Base-by-base conservation (phyloP, 92 coral and sea anemone species). In the Pocillopora grandis region DNA sequence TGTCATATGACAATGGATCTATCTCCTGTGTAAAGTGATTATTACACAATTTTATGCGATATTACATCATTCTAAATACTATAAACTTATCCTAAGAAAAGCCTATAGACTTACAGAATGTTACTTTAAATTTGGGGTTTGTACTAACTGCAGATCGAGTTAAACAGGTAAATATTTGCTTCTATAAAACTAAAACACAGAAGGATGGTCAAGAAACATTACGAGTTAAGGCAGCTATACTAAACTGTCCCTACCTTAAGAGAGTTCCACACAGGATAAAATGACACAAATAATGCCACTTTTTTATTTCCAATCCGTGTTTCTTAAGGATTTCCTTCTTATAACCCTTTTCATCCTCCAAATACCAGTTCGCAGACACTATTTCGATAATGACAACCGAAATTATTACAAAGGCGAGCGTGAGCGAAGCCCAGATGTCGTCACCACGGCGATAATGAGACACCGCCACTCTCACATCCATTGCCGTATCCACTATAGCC, bases 401-500 rank as follows among this genome's bases (percentile, higher is more conserved):
- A 35, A 80, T 78, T 11, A 87, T 21, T 15, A 72, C 84, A 68
- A 87, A 78, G 15, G 72, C 59, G 11, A 80, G 56, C 42, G 86
- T 87, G 64, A 72, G 76, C 12, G 55, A 21, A 59, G 66, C 78
- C 90, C 90, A 87, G 66, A 12, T 67, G 81, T 23, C 5, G 19
- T 87, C 68, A 0, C 87, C 90, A 23, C 80, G 86, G 33, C 62
- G 31, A 56, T 74, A 87, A 37, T 87, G 90, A 0, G 55, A 21
- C 12, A 72, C 60, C 10, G 90, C 90, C 9, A 87, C 90, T 55
- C n/a, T 60, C 8, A 72, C 31, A 42, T 87, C 90, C 81, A 87
- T 67, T 0, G 35, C 81, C 12, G 67, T 16, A 48, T 87, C 90
- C 71, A 80, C 37, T 35, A 87, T 81, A 31, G 49, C 48, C 42